Evolutionary conservation across 2,113 vertebrate species (phyloP).

Genomic region (Cichladusa arquata): DNA sequence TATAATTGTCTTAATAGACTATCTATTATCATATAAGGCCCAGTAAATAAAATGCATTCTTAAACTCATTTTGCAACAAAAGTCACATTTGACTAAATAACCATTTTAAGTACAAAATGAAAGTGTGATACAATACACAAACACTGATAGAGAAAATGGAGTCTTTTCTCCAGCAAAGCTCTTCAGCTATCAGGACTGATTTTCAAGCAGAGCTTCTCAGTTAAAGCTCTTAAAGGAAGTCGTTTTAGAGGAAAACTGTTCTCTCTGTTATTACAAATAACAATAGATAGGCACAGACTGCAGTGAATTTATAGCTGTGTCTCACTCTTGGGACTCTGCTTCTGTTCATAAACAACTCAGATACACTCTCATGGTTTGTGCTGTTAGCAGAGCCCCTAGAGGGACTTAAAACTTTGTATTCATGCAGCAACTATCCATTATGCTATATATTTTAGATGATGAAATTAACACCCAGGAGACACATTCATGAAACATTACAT

Average conservation of each 20-base stretch:
- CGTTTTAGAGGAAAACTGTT: constrained; percentile 15
- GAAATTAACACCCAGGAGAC: constrained; percentile 61
- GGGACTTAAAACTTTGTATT: constrained; percentile 53
- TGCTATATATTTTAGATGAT: constrained; percentile 59
- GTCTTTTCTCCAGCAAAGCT: not conserved
- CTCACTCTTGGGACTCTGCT: constrained; percentile 53
- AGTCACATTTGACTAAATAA: not conserved
- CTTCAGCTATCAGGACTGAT: not conserved
- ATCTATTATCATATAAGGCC: not conserved
- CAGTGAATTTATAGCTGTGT: constrained; percentile 47
- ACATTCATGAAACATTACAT: constrained; percentile 42
- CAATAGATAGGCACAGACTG: constrained; percentile 52
- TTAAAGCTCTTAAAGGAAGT: constrained; percentile 41
- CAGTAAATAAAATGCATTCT: not conserved
- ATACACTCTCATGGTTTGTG: constrained; percentile 48
- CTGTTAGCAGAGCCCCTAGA: constrained; percentile 47
- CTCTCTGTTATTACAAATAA: constrained; percentile 58
- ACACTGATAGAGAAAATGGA: constrained; percentile 12
- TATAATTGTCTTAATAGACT: not conserved
- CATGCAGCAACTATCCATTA: constrained; percentile 54
- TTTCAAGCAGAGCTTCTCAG: constrained; percentile 37
- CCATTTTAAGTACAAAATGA: not conserved
- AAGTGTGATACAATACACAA: not conserved
- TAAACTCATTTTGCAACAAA: not conserved
- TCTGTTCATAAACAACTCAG: constrained; percentile 66